These are phyloP conservation scores for Suillia variegata DNA, from an alignment of 2,888 invertebrate genomes.

Conservation along the genomic window DNA sequence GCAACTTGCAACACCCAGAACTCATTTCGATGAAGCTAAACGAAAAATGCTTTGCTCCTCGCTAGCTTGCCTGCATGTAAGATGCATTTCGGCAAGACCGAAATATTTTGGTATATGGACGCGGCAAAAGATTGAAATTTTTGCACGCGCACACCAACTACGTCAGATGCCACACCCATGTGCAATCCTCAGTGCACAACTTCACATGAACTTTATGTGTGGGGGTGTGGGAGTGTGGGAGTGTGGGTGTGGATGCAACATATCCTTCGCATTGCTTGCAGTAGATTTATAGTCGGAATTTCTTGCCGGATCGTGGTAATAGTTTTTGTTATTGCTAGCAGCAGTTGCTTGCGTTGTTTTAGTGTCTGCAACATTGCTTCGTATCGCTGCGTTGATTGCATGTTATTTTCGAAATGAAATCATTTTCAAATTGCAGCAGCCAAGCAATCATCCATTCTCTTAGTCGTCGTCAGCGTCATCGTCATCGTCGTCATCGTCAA, in stretches of 20 bases:
- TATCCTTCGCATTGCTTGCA: background rate
- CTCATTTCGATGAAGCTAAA: too few species aligned
- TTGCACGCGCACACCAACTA: too few species aligned
- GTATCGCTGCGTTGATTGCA: background rate
- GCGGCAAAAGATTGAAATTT: too few species aligned
- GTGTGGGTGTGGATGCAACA: background rate
- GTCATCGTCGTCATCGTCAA: background rate
- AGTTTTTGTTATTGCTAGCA: background rate
- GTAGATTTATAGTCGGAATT: background rate
- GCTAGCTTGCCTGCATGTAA: too few species aligned
- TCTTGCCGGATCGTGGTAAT: background rate
- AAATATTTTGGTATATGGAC: too few species aligned
- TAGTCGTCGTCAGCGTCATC: too few species aligned
- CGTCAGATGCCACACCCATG: too few species aligned
- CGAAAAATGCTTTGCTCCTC: too few species aligned
- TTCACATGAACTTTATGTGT: background rate
- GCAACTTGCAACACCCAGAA: too few species aligned
- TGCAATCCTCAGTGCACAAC: too few species aligned
- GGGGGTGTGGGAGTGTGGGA: background rate
- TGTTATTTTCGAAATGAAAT: conserved; percentile 3
- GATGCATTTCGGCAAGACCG: too few species aligned
- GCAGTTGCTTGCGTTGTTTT: background rate
- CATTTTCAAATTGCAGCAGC: background rate
- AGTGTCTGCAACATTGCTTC: background rate
- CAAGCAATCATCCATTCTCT: background rate